Evolutionary conservation across 1,140 invertebrate species (phyloP).

Genomic region (Antheraea mylitta): DNA sequence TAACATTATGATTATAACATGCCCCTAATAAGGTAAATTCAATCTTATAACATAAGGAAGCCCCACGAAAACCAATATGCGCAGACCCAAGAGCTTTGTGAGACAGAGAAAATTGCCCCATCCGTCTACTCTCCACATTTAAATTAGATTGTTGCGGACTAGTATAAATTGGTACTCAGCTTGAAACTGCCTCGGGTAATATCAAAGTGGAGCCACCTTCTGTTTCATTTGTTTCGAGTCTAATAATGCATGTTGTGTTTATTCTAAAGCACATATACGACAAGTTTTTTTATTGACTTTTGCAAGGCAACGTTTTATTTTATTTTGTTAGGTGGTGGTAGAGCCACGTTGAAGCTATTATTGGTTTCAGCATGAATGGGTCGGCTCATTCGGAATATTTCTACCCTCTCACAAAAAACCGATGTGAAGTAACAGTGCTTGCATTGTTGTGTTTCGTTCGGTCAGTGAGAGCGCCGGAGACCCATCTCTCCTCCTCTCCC

Average conservation of each 20-base stretch:
- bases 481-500: no score
- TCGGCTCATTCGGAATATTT: no score
- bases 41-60: conserved; percentile 4
- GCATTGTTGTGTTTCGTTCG: no score
- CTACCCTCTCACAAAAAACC: no score
- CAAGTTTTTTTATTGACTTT: no score
- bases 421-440: no score
- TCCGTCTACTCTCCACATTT: conserved; percentile 30
- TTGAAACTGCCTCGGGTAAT: conserved; percentile 20
- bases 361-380: no score
- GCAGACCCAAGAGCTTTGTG: conserved; percentile 17
- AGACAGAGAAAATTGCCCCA: conserved; percentile 35
- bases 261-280: background rate
- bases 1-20: conserved; percentile 3
- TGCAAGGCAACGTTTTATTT: no score
- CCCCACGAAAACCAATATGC: conserved; percentile 12
- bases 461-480: no score
- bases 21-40: conserved; percentile 2
- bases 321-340: no score
- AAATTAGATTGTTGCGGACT: conserved; percentile 38
- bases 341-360: no score
- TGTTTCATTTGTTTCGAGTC: background rate
- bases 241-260: background rate
- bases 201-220: conserved; percentile 15
- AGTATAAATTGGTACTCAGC: conserved; percentile 31